Conservation (phyloP, 2,888 invertebrate genomes). For the Apamea crenata region DNA sequence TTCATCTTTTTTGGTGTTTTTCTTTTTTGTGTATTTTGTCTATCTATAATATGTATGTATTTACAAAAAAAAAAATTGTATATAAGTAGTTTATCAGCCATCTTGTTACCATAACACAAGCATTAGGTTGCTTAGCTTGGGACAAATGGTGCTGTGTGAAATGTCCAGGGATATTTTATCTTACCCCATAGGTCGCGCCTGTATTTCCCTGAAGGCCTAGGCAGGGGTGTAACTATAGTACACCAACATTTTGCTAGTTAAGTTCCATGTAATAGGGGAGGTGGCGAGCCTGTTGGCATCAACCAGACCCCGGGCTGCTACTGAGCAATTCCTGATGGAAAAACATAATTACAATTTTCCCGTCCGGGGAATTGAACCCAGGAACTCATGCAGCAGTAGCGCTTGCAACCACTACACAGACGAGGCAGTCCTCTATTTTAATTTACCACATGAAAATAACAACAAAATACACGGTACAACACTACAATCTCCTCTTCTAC, state of each 20-base stretch:
- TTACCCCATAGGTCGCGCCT: too few relatives aligned
- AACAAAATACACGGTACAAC: background rate
- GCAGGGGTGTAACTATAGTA: background rate
- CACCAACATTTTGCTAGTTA: background rate
- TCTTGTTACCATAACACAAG: too few relatives aligned
- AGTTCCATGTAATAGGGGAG: too few relatives aligned
- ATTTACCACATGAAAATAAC: background rate
- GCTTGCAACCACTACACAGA: background rate
- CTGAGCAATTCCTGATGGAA: background rate
- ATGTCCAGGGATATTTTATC: too few relatives aligned
- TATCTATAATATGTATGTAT: too few relatives aligned
- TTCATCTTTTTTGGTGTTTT: conserved; percentile 58
- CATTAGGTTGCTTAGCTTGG: too few relatives aligned
- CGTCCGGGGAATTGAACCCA: background rate
- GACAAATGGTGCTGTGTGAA: too few relatives aligned
- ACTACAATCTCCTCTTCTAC: conserved; percentile 34
- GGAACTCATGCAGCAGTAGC: background rate
- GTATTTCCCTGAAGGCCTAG: background rate
- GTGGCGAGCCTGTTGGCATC: too few relatives aligned
- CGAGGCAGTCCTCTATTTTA: background rate
- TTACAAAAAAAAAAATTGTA: too few relatives aligned
- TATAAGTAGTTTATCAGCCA: too few relatives aligned
- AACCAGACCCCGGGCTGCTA: background rate
- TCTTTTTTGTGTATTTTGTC: conserved; percentile 39
- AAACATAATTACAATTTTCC: background rate